Conservation (phyloP, 1,140 invertebrate genomes). For the Popillia japonica region DNA sequence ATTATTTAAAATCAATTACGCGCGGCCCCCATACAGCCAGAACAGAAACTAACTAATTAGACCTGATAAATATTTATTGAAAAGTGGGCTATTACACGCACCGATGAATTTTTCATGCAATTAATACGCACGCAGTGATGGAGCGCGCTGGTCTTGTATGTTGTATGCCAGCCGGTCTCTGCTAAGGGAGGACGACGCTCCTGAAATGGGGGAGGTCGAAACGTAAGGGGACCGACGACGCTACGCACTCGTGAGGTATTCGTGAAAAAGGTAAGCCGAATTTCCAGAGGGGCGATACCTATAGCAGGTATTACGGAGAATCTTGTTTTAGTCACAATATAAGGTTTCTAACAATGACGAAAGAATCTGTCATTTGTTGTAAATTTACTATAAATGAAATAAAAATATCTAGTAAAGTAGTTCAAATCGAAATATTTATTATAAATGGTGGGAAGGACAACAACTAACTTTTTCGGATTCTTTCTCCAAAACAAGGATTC, state of each 20-base stretch:
- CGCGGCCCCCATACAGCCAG: neutral
- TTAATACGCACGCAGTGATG: conserved; percentile 30
- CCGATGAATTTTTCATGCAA: conserved; percentile 33
- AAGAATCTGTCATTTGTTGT: too few species aligned
- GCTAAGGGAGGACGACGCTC: neutral
- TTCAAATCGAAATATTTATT: too few species aligned
- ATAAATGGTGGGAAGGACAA: too few species aligned
- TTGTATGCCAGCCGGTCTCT: neutral
- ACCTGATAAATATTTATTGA: conserved; percentile 34
- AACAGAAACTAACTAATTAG: conserved; percentile 34
- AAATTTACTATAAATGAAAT: too few species aligned
- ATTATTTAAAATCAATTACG: conserved; percentile 33
- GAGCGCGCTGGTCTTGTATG: conserved; percentile 21
- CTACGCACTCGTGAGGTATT: conserved; percentile 1
- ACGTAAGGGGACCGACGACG: neutral
- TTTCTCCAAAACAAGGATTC: too few species aligned
- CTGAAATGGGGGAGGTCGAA: neutral
- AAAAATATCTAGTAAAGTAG: too few species aligned
- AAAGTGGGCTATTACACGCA: conserved; percentile 31
- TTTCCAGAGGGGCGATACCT: neutral
- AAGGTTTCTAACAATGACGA: too few species aligned
- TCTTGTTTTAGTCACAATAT: too few species aligned
- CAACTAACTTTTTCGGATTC: too few species aligned
- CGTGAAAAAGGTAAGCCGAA: conserved; percentile 18
- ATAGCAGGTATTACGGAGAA: neutral